phyloP scores from a whole-genome alignment of 2,113 vertebrate species.

The Heteronetta atricapilla region DNA sequence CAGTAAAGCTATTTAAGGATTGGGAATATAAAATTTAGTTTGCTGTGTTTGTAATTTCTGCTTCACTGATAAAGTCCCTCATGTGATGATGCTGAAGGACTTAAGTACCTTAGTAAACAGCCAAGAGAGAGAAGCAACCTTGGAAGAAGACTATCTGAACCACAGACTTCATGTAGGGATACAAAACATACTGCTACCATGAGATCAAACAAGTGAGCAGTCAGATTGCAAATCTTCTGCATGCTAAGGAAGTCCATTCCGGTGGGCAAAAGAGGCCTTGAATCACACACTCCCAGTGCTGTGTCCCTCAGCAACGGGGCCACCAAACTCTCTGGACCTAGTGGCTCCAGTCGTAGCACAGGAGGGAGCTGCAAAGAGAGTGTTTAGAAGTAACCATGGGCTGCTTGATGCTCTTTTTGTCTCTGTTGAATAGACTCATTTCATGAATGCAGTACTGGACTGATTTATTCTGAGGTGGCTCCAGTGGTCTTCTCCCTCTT shows the following conservation, averaged over 20 bases:
- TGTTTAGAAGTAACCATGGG: not conserved
- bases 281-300: not conserved
- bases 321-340: not conserved
- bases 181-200: not conserved
- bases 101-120: not conserved
- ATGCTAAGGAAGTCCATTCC: not conserved
- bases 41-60: not conserved
- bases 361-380: not conserved
- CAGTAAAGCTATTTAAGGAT: not conserved
- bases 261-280: fast-evolving
- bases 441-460: not conserved
- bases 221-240: not conserved
- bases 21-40: not conserved
- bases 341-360: not conserved
- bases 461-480: not conserved
- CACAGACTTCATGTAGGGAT: not conserved
- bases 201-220: not conserved
- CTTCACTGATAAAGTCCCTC: not conserved
- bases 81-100: not conserved
- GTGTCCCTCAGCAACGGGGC: not conserved
- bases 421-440: not conserved
- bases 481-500: not conserved
- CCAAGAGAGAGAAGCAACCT: not conserved
- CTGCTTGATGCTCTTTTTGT: not conserved
- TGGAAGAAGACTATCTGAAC: not conserved